phyloP scores from a whole-genome alignment of 1,140 invertebrate species.

The Meloidogyne chitwoodi region DNA sequence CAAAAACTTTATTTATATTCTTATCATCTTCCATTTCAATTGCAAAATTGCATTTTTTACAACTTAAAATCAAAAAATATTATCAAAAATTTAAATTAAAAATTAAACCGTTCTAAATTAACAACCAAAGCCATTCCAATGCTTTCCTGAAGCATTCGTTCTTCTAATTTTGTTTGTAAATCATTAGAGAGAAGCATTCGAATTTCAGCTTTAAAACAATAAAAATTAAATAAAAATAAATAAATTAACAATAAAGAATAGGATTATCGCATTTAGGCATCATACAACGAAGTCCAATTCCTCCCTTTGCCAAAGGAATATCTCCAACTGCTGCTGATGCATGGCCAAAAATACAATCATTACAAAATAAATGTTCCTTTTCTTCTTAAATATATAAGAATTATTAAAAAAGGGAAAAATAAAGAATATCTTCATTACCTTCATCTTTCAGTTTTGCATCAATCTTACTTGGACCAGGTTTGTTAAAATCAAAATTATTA shows the following conservation, averaged over 20 bases:
- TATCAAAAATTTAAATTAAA: neutral
- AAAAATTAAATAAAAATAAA: neutral
- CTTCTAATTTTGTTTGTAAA: conserved; percentile 25
- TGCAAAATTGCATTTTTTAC: conserved; percentile 16
- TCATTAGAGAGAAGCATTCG: conserved; percentile 16
- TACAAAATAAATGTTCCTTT: conserved; percentile 19
- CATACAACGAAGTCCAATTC: conserved; percentile 21
- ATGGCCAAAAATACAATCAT: neutral
- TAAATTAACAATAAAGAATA: conserved; percentile 18
- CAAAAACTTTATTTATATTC: neutral
- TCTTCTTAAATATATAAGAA: neutral
- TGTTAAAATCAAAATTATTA: neutral
- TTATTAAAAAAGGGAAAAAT: too few relatives aligned
- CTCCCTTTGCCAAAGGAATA: conserved; percentile 24
- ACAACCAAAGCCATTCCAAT: conserved; percentile 23
- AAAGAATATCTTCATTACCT: neutral
- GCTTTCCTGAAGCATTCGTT: conserved; percentile 33
- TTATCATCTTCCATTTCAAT: conserved; percentile 8
- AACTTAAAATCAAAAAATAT: neutral
- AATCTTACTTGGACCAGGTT: neutral
- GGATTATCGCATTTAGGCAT: conserved; percentile 20
- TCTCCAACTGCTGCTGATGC: conserved; percentile 19
- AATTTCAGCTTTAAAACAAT: conserved; percentile 28
- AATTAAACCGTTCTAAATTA: conserved; percentile 28
- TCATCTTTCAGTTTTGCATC: neutral